phyloP scores from a whole-genome alignment of 2,888 invertebrate genomes.

The Agrenia bidenticulata region DNA sequence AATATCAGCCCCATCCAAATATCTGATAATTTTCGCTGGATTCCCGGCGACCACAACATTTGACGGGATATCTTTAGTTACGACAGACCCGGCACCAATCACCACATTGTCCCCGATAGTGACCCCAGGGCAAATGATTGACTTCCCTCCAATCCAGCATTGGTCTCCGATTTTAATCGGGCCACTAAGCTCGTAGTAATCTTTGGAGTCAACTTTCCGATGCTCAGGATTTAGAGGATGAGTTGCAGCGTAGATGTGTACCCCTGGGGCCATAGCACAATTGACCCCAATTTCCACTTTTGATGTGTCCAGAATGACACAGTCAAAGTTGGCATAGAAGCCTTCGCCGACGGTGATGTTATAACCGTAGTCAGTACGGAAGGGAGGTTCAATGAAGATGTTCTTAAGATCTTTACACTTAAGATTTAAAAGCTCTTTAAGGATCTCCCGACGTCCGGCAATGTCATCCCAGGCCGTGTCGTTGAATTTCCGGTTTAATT shows the following conservation, averaged over 20 bases:
- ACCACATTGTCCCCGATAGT: constrained; percentile 47
- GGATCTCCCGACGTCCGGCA: constrained; percentile 18
- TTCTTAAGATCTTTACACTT: constrained; percentile 26
- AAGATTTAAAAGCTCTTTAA: constrained; percentile 30
- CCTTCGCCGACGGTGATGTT: constrained; percentile 44
- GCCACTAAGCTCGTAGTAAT: constrained; percentile 38
- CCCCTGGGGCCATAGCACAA: constrained; percentile 43
- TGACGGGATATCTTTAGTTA: constrained; percentile 41
- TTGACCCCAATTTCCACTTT: constrained; percentile 39
- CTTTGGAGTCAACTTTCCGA: not conserved
- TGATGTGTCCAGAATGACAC: constrained; percentile 37
- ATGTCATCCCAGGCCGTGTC: constrained; percentile 18
- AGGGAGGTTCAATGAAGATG: constrained; percentile 39
- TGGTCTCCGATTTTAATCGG: constrained; percentile 43
- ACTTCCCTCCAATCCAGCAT: constrained; percentile 45
- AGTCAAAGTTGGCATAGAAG: constrained; percentile 42
- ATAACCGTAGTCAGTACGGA: constrained; percentile 44
- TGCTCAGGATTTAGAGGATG: constrained; percentile 40
- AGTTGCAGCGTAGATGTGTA: constrained; percentile 49
- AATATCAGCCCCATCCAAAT: constrained; percentile 29
- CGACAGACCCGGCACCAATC: constrained; percentile 44
- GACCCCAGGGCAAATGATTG: constrained; percentile 47
- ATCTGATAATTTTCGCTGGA: constrained; percentile 46
- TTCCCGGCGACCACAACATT: constrained; percentile 44
- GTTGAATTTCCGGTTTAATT: constrained; percentile 29